Evolutionary conservation across 30 jellyfish, hydroid and myxozoan genomes (phyloP), one percentile per base, ranked within the genome.

Genomic region (Hydractinia symbiolongicarpus): DNA sequence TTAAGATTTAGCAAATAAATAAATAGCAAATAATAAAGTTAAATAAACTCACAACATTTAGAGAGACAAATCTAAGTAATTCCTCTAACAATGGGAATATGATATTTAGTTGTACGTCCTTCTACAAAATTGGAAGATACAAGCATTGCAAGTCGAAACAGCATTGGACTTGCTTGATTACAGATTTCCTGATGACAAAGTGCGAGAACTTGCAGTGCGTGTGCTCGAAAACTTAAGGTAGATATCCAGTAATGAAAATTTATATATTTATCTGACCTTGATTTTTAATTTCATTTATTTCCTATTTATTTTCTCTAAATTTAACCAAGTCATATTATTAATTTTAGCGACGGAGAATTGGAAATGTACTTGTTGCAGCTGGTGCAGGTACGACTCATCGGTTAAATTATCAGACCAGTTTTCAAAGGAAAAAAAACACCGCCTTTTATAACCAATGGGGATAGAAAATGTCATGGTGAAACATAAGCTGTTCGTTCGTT

Each of bases 151-250:
- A 17, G 89, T 89, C 4, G 96, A 88, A 75, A 56, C 53, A 5
- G 96, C 90, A 14, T 75, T 88, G 83, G 96, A 88, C 55, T 82
- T 88, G 54, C 84, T 88, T 40, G 94, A 88, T 78, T 88, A 77
- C 74, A 79, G 51, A 9, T 88, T 83, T 78, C 90, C 96, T 11
- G 96, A 88, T 73, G 87, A 74, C 14, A 73, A 77, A 79, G 96
- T 88, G 9, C 94, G 96, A 57, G 61, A 50, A 53, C 82, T 88
- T 61, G 94, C 96, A n/a, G 96, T 88, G 19, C 89, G 79, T 44
- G 19, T 83, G 74, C 84, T 88, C 77, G 94, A 88, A 16, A 58
- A 77, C 13, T 67, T 78, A 72, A 78, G 68, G 96, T 88, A 68
- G 20, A 11, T 11, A 11, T 58, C 16, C 16, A 58, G 17, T 11